Percentiles rank a stretch among this genome's conserved stretches.
Conservation (phyloP, 2,888 invertebrate genomes). For the Cheilosia scutellata region DNA sequence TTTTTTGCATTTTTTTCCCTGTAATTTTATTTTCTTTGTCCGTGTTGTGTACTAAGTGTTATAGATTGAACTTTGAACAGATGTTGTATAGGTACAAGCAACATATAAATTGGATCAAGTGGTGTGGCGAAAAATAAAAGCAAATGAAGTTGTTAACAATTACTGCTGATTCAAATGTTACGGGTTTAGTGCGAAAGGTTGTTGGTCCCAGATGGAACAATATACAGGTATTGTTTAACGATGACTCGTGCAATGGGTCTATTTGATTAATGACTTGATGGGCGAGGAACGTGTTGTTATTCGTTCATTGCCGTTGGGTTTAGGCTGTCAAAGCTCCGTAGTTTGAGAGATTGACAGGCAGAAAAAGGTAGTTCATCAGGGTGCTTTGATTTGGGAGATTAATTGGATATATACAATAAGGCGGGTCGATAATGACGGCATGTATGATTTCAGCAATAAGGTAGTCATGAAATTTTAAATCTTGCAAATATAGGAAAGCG, state of each 20-base stretch:
- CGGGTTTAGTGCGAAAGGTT: neutral
- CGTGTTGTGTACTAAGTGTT: conserved; percentile 2
- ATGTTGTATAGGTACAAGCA: conserved; percentile 3
- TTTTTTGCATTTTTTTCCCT: conserved; percentile 7
- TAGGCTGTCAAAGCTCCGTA: neutral
- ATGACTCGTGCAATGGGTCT: neutral
- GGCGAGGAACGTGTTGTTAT: neutral
- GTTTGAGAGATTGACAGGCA: no score
- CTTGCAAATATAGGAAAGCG: no score
- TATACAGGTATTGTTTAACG: neutral
- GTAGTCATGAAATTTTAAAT: no score
- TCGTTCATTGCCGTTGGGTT: neutral
- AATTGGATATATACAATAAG: no score
- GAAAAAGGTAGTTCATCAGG: no score
- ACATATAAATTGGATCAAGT: conserved; percentile 14
- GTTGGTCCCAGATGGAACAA: neutral
- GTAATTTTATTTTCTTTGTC: conserved; percentile 21
- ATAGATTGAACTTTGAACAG: conserved; percentile 32
- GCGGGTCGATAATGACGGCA: no score
- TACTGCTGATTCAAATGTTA: conserved; percentile 2
- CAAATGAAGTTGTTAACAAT: neutral
- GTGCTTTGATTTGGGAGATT: no score
- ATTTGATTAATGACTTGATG: conserved; percentile 1
- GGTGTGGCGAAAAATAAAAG: neutral
- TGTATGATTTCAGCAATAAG: no score